phyloP scores from a whole-genome alignment of 2,888 invertebrate species.

The Cephus pulcher region DNA sequence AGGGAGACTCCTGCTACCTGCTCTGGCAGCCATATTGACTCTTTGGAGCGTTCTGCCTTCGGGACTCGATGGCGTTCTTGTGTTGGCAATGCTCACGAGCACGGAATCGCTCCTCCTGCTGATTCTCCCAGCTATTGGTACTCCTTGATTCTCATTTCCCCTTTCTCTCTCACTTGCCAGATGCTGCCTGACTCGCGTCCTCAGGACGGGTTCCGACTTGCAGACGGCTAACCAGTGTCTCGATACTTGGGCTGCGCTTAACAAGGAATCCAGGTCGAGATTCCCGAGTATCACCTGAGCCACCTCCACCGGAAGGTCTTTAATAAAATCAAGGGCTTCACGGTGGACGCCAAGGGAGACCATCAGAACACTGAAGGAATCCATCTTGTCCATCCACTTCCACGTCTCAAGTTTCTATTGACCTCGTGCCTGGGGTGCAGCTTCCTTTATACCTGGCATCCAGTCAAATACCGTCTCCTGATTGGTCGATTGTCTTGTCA shows the following conservation, averaged over 20 bases:
- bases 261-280: constrained; percentile 20
- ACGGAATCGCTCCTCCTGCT: neutral
- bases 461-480: neutral
- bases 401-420: neutral
- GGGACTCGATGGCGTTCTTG: neutral
- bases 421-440: neutral
- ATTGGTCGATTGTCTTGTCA: neutral
- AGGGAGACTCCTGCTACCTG: neutral
- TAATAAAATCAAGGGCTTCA: constrained; percentile 15
- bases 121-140: neutral
- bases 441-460: neutral
- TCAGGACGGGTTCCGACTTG: constrained; percentile 17
- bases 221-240: constrained; percentile 15
- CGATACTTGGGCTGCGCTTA: constrained; percentile 19
- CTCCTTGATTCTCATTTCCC: neutral
- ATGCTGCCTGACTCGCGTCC: constrained; percentile 15
- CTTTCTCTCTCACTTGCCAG: constrained; percentile 10
- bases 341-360: neutral
- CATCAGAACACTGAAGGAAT: neutral
- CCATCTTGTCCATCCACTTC: neutral
- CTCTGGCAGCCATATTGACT: neutral
- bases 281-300: constrained; percentile 22
- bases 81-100: neutral
- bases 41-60: neutral
- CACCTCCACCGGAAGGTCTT: constrained; percentile 22